These are phyloP conservation scores for Myrmecobius fasciatus DNA, from an alignment of 2,113 vertebrate species.

Conservation along the genomic window DNA sequence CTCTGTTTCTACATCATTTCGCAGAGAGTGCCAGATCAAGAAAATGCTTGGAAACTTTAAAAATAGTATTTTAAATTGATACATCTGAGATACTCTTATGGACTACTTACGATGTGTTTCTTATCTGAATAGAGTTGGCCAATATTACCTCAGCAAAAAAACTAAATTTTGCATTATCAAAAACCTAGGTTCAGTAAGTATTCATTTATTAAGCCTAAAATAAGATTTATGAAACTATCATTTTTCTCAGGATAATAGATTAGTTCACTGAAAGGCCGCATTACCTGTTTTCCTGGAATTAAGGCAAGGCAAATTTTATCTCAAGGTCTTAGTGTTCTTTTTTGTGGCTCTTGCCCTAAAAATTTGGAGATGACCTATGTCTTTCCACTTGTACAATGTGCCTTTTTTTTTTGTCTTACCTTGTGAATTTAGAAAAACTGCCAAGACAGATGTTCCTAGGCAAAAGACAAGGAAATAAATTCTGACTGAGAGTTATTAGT, in stretches of 20 bases:
- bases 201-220: constrained; percentile 24
- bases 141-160: no score
- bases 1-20: not conserved
- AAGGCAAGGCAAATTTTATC: constrained; percentile 38
- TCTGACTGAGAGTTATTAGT: not conserved
- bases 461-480: no score
- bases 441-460: not conserved
- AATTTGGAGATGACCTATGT: not conserved
- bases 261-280: not conserved
- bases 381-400: not conserved
- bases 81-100: not conserved
- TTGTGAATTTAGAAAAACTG: not conserved
- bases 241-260: constrained; percentile 24
- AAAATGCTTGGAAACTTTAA: not conserved
- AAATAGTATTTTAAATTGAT: not conserved
- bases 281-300: constrained; percentile 24
- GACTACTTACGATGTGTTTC: not conserved
- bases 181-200: not conserved
- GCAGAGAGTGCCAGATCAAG: not conserved
- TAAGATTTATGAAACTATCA: constrained; percentile 7
- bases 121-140: not conserved
- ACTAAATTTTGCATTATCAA: not conserved
- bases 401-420: not conserved
- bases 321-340: not conserved
- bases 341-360: not conserved